Base-by-base conservation (phyloP, 2,888 invertebrate species). In the Lasioglossum calceatum region DNA sequence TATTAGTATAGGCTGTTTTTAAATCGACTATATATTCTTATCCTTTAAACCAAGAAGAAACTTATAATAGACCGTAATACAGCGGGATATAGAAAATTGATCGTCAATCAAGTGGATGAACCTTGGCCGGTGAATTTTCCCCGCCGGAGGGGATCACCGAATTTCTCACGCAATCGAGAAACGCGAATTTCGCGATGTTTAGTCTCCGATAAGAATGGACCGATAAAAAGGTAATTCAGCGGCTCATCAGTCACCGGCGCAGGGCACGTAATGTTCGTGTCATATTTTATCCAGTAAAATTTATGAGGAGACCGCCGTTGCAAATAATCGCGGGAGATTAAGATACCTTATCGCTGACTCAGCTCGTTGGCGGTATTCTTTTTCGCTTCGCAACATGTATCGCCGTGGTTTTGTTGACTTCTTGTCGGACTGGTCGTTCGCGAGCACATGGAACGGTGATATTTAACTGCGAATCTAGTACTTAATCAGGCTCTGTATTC, bases 311-410 rank as follows among this genome's bases (percentile, higher is more conserved):
- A 50, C 27, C 75, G 36, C 39, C 47, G 39, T 32, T 50, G 32
- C 39, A 89, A 89, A 86, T 82, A 83, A 87, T 87, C 81, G 84
- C 58, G 27, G 27, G 44, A 85, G 67, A 86, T 90, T 83, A 72
- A 84, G 86, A 83, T 88, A 86, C 61, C 81, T 81, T 88, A 85
- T 89, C 90, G 80, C 64, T 54, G 80, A 85, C 44, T 78, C 74
- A 82, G 78, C 77, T 4, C 19, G 23, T 23, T 23, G 44, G 50
- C 47, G 67, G 44, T 73, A 58, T 67, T 73, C 71, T 54, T 47
- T 47, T 64, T 50, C 47, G 19, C 58, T 44, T 27, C 27, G 27
- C 39, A n/a, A 19, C 70, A n/a, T 54, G 12, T 54, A 50, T 32
- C 23, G 36, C 54, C 7, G 67, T 7, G 78, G 23, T 47, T 58